Evolutionary conservation across 1,140 invertebrate genomes (phyloP).

Genomic region (Caenorhabditis elegans): WBcel235 BX284604.4:9775001-9775500

Average conservation of each 20-base stretch:
- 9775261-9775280: neutral
- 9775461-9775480: neutral
- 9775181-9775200: neutral
- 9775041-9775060: too few species aligned
- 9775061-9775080: too few species aligned
- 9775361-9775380: slow-evolving; percentile 42
- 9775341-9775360: slow-evolving; percentile 16
- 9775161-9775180: neutral
- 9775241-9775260: neutral
- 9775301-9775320: neutral
- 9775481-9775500: neutral
- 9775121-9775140: neutral
- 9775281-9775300: neutral
- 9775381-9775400: neutral
- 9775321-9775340: neutral
- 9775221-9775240: neutral
- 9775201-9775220: neutral
- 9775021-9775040: too few species aligned
- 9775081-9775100: neutral
- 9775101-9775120: neutral
- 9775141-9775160: slow-evolving; percentile 11
- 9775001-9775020: too few species aligned
- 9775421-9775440: too few species aligned
- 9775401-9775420: neutral
- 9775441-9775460: neutral